Evolutionary conservation across 2,113 vertebrate genomes (phyloP), one percentile per base, ranked within the genome.

Genomic region (Eulemur rufifrons): DNA sequence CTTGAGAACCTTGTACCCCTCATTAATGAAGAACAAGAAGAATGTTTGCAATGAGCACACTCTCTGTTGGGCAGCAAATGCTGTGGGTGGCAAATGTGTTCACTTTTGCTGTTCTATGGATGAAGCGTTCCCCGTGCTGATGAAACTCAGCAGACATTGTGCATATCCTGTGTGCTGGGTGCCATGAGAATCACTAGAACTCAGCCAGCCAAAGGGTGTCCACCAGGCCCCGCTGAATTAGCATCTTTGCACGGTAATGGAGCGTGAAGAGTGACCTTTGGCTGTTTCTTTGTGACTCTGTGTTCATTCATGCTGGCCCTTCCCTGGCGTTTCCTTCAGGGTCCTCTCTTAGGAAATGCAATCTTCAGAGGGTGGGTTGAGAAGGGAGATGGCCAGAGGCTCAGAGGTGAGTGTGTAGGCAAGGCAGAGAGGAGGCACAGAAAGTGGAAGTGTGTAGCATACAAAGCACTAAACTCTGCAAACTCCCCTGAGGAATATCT

Each of bases 11-110:
- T 90, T 68, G 10, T 12, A 56, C 1, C 56, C 17, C 21, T 27
- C 14, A 52, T 64, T 91, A 85, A 93, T 78, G 32, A 93, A 89
- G 64, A 95, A 71, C 42, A 84, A 90, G 9, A 89, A 84, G 37
- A 77, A 85, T 32, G 9, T 47, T 93, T 59, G 23, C 63, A 32
- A 66, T 25, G 23, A 71, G 42, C 15, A 17, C 17, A 39, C 7
- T 54, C 42, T 88, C 80, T 82, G 37, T 37, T 52, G 23, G 32
- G n/a, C 59, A 45, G 42, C 37, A 95, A 87, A 42, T 32, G 10
- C 42, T 47, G 61, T 73, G 29, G 90, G 52, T 87, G 52, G 84
- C 59, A 96, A 84, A 76, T 73, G 50, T 42, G 25, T 81, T 66
- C n/a, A 45, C 15, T 63, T 91, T 71, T 34, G 52, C 76, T 87